Conservation (phyloP, 2,113 vertebrate genomes). For the Tringa solitaria region DNA sequence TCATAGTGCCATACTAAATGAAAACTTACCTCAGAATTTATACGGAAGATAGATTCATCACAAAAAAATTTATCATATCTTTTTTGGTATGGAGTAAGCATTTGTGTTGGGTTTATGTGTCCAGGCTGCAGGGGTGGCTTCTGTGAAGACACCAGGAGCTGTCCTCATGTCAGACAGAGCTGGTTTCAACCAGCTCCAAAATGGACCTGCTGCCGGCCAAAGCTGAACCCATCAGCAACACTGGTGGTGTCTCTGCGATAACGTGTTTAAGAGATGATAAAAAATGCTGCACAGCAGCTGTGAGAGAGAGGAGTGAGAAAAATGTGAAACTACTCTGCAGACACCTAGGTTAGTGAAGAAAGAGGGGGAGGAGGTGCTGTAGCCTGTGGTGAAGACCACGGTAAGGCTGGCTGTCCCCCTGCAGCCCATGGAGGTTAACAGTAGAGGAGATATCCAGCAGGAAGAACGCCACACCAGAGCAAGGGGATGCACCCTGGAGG, state of each 20-base stretch:
- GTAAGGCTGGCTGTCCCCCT: too few species aligned
- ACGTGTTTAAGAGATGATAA: not conserved
- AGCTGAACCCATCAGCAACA: not conserved
- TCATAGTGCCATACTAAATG: not conserved
- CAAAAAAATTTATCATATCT: not conserved
- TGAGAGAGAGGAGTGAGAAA: not conserved
- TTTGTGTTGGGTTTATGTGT: accelerated
- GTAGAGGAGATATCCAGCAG: not conserved
- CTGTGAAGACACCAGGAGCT: not conserved
- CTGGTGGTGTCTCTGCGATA: not conserved
- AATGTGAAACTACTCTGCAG: not conserved
- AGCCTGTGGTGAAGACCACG: too few species aligned
- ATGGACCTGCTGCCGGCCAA: not conserved
- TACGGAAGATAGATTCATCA: not conserved
- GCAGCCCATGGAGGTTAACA: not conserved
- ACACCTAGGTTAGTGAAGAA: not conserved
- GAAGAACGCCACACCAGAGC: accelerated
- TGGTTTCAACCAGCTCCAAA: not conserved
- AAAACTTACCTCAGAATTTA: not conserved
- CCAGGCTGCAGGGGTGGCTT: not conserved
- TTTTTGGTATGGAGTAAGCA: not conserved
- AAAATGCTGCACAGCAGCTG: not conserved
- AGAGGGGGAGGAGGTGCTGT: not conserved
- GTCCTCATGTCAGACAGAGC: not conserved
- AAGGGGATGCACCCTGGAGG: too few species aligned